Conservation (phyloP, 2,797 vertebrate genomes). For the Carcharodon carcharias region DNA sequence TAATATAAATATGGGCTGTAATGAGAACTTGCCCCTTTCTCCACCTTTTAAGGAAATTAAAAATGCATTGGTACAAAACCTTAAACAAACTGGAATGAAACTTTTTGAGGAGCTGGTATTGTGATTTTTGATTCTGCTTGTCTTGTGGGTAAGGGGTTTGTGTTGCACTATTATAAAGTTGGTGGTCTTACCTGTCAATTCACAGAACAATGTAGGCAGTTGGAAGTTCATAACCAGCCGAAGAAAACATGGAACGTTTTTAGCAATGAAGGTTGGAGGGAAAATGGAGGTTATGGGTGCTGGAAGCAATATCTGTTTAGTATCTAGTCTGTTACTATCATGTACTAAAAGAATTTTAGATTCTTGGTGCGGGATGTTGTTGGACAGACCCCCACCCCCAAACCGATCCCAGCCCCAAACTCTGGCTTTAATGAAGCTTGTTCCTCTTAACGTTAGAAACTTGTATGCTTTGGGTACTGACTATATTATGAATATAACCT, state of each 20-base stretch:
- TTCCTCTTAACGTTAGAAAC: background rate
- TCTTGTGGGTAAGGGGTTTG: background rate
- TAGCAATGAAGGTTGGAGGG: background rate
- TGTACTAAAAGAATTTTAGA: background rate
- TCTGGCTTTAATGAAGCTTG: background rate
- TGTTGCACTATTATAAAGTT: background rate
- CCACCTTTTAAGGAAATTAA: background rate
- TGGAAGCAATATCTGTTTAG: too few relatives aligned
- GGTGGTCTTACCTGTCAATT: background rate
- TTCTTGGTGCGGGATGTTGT: background rate
- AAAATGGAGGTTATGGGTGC: background rate
- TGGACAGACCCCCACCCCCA: background rate
- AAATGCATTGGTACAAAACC: background rate
- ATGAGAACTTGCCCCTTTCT: background rate
- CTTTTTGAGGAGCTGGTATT: background rate
- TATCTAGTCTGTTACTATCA: background rate
- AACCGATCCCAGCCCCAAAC: background rate
- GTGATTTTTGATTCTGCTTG: background rate
- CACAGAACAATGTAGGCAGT: background rate
- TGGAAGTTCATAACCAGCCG: background rate
- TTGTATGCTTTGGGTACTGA: background rate
- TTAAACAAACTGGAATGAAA: background rate
- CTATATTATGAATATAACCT: background rate
- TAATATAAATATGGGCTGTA: background rate
- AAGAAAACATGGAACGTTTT: background rate